A percentile compares a stretch with the other conserved stretches of the same genome.
These are phyloP conservation scores for Umimayanthus chanpuru DNA, from an alignment of 92 coral and sea anemone species.

Conservation along the genomic window DNA sequence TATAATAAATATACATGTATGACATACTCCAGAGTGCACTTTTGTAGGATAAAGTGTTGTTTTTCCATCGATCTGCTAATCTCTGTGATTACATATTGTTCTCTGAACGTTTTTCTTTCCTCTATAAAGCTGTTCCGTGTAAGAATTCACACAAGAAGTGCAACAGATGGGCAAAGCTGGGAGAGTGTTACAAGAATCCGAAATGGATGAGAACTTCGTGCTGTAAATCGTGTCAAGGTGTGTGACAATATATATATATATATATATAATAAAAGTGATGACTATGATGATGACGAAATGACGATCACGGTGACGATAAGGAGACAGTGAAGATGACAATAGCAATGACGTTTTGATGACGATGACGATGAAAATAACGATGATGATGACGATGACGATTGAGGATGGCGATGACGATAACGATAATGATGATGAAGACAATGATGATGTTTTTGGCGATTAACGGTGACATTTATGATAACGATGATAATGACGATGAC, in stretches of 20 bases:
- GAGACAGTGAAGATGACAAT: background rate
- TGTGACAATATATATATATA: background rate
- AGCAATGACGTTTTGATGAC: background rate
- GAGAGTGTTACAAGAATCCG: constrained; percentile 3
- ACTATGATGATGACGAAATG: background rate
- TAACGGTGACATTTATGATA: background rate
- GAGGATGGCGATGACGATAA: too few species aligned
- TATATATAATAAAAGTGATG: too few species aligned
- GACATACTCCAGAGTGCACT: too few species aligned
- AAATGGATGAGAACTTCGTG: constrained; percentile 6
- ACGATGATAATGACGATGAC: too few species aligned
- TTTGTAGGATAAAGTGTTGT: background rate
- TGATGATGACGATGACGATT: too few species aligned
- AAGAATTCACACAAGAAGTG: constrained; percentile 27
- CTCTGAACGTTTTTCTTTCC: background rate
- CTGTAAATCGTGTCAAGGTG: constrained; percentile 31
- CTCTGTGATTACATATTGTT: background rate
- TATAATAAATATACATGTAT: too few species aligned
- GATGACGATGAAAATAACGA: background rate
- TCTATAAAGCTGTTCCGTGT: background rate
- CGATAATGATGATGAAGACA: too few species aligned
- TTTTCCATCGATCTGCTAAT: background rate
- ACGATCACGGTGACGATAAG: background rate
- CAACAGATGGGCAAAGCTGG: constrained; percentile 4
- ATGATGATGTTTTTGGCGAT: too few species aligned